Percentiles rank a stretch among this genome's conserved stretches.
phyloP scores from a whole-genome alignment of 2,888 invertebrate genomes.

The Trilocha varians region DNA sequence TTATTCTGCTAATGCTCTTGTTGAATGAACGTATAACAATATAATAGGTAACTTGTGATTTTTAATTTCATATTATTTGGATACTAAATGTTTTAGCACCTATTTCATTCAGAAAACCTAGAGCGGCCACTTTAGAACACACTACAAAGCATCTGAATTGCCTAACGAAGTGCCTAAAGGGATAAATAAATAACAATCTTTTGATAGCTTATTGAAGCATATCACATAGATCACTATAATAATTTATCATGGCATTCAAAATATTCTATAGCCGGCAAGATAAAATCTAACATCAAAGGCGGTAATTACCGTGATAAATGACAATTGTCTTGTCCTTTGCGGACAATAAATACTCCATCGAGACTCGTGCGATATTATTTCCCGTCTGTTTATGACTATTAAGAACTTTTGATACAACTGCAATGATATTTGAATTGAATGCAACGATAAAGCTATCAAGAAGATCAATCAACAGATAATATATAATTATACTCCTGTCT shows the following conservation, averaged over 20 bases:
- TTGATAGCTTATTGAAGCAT: constrained; percentile 20
- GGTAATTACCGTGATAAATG: constrained; percentile 66
- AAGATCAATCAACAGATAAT: constrained; percentile 55
- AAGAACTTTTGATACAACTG: constrained; percentile 59
- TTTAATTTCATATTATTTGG: too few species aligned
- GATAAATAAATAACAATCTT: constrained; percentile 12
- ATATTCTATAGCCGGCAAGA: constrained; percentile 45
- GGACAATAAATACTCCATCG: constrained; percentile 61
- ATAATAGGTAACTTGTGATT: too few species aligned
- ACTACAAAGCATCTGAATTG: background rate
- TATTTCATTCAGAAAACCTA: too few species aligned
- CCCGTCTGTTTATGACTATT: constrained; percentile 61
- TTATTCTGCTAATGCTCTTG: too few species aligned
- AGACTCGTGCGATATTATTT: constrained; percentile 60
- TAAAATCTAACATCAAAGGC: constrained; percentile 68
- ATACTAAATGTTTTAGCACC: too few species aligned
- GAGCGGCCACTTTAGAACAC: background rate
- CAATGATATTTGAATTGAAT: constrained; percentile 67
- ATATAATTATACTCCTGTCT: constrained; percentile 41
- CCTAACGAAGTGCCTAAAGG: constrained; percentile 13
- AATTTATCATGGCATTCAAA: constrained; percentile 44
- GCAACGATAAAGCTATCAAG: constrained; percentile 47
- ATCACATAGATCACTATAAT: constrained; percentile 32
- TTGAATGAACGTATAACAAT: too few species aligned
- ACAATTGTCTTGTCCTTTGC: constrained; percentile 65